phyloP scores from a whole-genome alignment of 2,797 vertebrate genomes.

The Knipowitschia caucasica region DNA sequence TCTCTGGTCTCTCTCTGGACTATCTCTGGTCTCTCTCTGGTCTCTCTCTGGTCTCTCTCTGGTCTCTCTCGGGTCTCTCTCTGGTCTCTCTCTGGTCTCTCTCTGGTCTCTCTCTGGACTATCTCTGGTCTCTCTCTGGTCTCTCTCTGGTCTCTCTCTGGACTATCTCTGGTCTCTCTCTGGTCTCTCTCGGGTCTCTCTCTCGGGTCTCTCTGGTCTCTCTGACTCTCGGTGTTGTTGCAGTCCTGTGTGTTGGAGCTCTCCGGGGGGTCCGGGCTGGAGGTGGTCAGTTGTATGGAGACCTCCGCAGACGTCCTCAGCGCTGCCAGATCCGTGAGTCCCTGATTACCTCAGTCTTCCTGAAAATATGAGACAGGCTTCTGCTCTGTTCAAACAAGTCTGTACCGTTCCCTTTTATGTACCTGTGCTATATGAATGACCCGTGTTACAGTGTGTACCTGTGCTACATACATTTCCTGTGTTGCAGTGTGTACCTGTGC shows the following conservation, averaged over 20 bases:
- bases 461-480: too few relatives aligned
- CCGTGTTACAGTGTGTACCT: too few relatives aligned
- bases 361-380: too few relatives aligned
- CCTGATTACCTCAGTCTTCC: not conserved
- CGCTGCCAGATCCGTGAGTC: conserved; percentile 65
- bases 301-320: conserved; percentile 56
- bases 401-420: too few relatives aligned
- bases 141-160: not conserved
- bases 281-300: conserved; percentile 83
- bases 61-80: not conserved
- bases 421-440: too few relatives aligned
- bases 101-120: too few relatives aligned
- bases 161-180: not conserved
- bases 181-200: not conserved
- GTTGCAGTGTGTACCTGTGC: too few relatives aligned
- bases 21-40: not conserved
- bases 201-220: too few relatives aligned
- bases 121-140: too few relatives aligned
- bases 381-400: too few relatives aligned
- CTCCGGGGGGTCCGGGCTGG: conserved; percentile 52
- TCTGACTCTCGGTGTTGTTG: not conserved
- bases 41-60: not conserved
- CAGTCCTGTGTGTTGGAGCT: conserved; percentile 80
- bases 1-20: not conserved
- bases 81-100: not conserved